These are phyloP conservation scores for Drosophila varians DNA, from an alignment of 1,140 invertebrate species.

Conservation along the genomic window DNA sequence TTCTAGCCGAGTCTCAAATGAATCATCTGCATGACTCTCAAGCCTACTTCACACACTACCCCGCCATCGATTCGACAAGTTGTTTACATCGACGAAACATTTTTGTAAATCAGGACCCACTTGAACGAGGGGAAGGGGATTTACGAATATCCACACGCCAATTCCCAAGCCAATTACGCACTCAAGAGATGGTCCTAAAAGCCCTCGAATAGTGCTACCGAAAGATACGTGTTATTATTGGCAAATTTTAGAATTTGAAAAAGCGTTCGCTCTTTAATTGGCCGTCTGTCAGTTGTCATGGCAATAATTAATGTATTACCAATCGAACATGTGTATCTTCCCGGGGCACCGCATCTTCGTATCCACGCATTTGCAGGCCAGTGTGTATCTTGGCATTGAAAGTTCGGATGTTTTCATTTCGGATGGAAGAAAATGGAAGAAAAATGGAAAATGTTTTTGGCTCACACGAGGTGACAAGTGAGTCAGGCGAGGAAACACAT, in stretches of 20 bases:
- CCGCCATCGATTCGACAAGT: background rate
- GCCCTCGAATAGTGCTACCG: background rate
- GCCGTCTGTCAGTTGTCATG: slow-evolving; percentile 79
- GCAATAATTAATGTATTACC: slow-evolving; percentile 74
- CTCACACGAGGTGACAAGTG: slow-evolving; percentile 31
- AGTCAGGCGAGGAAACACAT: slow-evolving; percentile 21
- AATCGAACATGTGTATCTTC: slow-evolving; percentile 65
- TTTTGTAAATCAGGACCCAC: slow-evolving; percentile 31
- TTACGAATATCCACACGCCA: slow-evolving; percentile 42
- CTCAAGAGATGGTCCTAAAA: slow-evolving; percentile 32
- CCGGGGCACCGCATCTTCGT: slow-evolving; percentile 7
- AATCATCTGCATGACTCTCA: background rate
- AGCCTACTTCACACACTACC: slow-evolving; percentile 6
- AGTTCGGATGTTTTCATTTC: slow-evolving; percentile 22
- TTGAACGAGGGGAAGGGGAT: slow-evolving; percentile 28
- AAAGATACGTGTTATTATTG: slow-evolving; percentile 18
- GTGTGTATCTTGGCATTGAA: slow-evolving; percentile 67
- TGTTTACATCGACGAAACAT: slow-evolving; percentile 20
- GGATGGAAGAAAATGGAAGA: slow-evolving; percentile 17
- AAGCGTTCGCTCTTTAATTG: slow-evolving; percentile 66
- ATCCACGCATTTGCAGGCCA: slow-evolving; percentile 2
- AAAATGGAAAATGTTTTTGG: slow-evolving; percentile 29
- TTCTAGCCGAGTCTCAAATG: background rate
- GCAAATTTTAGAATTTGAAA: slow-evolving; percentile 59
- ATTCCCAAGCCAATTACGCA: slow-evolving; percentile 66